phyloP scores from a whole-genome alignment of 2,797 vertebrate species.

The Helicolenus hilgendorfi region DNA sequence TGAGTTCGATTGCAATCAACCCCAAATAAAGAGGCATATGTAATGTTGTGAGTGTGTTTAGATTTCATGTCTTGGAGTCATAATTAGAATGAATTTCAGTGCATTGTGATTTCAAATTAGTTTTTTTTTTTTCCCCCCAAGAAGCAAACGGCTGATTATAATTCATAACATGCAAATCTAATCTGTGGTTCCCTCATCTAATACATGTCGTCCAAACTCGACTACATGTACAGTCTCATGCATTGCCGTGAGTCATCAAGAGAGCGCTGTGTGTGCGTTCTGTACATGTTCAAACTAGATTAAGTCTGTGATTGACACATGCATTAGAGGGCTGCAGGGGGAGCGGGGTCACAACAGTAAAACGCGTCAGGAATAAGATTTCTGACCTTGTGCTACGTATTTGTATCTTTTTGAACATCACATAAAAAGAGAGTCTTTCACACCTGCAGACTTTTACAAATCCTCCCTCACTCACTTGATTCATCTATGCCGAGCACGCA shows the following conservation, averaged over 20 bases:
- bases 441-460: neutral
- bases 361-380: neutral
- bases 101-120: neutral
- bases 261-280: neutral
- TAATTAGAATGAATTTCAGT: slow-evolving; percentile 13
- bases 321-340: neutral
- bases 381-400: neutral
- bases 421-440: neutral
- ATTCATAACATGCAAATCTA: neutral
- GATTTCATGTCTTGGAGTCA: neutral
- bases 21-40: neutral
- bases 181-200: neutral
- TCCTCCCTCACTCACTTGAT: neutral
- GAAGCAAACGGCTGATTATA: neutral
- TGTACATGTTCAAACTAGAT: neutral
- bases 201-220: neutral
- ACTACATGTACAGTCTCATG: neutral
- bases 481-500: neutral
- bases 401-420: neutral
- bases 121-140: neutral
- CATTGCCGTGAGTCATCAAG: slow-evolving; percentile 2
- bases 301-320: neutral
- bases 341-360: neutral
- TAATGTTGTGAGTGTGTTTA: neutral
- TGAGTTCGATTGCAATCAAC: rapidly evolving